Evolutionary conservation across 2,797 vertebrate genomes (phyloP).

Genomic region (Tapirus indicus): DNA sequence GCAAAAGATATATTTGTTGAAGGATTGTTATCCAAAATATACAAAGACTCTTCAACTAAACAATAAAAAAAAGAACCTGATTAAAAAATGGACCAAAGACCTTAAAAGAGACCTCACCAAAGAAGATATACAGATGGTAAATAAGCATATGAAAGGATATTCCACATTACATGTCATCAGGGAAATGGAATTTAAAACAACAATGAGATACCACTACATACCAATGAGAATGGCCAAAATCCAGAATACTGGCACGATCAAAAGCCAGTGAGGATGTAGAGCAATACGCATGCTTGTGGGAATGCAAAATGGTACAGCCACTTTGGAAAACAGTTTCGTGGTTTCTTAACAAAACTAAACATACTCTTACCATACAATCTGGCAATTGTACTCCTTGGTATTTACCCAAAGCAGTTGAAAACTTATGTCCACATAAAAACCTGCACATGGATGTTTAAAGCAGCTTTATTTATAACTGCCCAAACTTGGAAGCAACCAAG

Average conservation of each 20-base stretch:
- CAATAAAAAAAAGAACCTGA: not conserved
- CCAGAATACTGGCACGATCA: not conserved
- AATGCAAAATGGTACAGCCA: not conserved
- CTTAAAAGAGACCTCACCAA: not conserved
- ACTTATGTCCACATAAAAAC: not conserved
- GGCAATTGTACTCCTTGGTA: not conserved
- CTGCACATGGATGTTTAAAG: not conserved
- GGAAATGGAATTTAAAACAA: not conserved
- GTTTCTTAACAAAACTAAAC: not conserved
- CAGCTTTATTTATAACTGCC: not conserved
- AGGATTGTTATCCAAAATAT: not conserved
- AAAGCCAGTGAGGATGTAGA: not conserved
- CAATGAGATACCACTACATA: not conserved
- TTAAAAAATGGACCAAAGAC: not conserved
- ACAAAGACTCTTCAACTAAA: not conserved
- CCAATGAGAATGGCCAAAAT: not conserved
- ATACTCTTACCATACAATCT: not conserved
- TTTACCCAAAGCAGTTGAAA: not conserved
- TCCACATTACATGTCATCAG: not conserved
- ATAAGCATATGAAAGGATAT: not conserved
- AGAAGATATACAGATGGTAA: not conserved
- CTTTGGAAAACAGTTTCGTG: not conserved
- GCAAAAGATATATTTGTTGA: not conserved
- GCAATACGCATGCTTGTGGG: not conserved
- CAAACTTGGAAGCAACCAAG: not conserved